A percentile compares a stretch with the other conserved stretches of the same genome.
These are phyloP conservation scores for Trypoxylon attenuatum DNA, from an alignment of 2,888 invertebrate species.

Conservation along the genomic window DNA sequence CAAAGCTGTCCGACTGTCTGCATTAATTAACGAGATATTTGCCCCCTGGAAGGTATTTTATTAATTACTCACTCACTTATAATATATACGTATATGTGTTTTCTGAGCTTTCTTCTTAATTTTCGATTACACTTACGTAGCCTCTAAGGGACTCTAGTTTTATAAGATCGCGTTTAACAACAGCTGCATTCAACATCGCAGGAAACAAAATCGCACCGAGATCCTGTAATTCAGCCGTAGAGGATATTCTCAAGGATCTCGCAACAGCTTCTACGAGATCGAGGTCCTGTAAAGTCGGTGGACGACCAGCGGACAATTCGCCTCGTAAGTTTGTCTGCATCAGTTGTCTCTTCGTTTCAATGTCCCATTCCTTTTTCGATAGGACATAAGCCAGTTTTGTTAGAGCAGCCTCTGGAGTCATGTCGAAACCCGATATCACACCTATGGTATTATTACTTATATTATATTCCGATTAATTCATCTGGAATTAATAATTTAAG, in stretches of 20 bases:
- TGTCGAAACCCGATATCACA: conserved; percentile 87
- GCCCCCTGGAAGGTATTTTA: conserved; percentile 79
- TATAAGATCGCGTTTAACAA: conserved; percentile 76
- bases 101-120: neutral
- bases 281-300: conserved; percentile 70
- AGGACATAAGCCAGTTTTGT: conserved; percentile 93
- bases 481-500: neutral
- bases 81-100: too few relatives aligned
- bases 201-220: conserved; percentile 81
- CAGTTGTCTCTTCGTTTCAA: conserved; percentile 83
- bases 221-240: conserved; percentile 77
- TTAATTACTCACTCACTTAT: too few relatives aligned
- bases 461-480: neutral
- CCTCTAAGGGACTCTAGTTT: conserved; percentile 75
- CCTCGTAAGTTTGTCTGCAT: conserved; percentile 87
- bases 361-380: conserved; percentile 83
- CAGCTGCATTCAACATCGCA: conserved; percentile 82
- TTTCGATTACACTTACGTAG: conserved; percentile 73
- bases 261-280: conserved; percentile 80
- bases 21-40: conserved; percentile 83
- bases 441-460: conserved; percentile 74
- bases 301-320: conserved; percentile 80
- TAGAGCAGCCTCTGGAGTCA: conserved; percentile 96
- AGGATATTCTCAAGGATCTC: conserved; percentile 77
- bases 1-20: conserved; percentile 86